phyloP scores from a whole-genome alignment of 1,140 invertebrate genomes.

The Babylonia areolata region DNA sequence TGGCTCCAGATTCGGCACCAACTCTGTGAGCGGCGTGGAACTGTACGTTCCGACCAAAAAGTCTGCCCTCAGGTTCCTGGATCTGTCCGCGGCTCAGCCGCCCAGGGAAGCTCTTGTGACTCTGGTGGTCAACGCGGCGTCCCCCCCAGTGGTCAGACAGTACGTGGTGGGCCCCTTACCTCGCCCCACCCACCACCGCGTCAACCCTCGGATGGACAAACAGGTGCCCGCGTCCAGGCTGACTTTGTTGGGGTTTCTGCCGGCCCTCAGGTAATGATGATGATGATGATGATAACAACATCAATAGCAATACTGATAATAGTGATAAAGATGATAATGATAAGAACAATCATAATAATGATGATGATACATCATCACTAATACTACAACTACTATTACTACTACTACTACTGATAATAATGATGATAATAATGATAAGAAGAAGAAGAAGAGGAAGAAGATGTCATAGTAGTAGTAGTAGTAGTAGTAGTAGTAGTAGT shows the following conservation, averaged over 20 bases:
- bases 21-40: conserved; percentile 39
- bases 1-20: neutral
- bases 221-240: conserved; percentile 6
- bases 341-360: too few species aligned
- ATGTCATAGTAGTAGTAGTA: too few species aligned
- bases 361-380: too few species aligned
- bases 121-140: conserved; percentile 49
- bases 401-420: too few species aligned
- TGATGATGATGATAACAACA: too few species aligned
- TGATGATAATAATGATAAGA: too few species aligned
- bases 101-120: conserved; percentile 60
- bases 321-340: too few species aligned
- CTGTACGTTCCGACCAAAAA: conserved; percentile 44
- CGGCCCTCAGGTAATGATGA: too few species aligned
- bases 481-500: too few species aligned
- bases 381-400: too few species aligned
- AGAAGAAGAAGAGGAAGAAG: too few species aligned
- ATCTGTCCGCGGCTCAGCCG: conserved; percentile 43
- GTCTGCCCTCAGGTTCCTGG: conserved; percentile 48
- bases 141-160: conserved; percentile 55
- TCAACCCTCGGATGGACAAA: conserved; percentile 44
- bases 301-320: too few species aligned
- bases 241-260: neutral
- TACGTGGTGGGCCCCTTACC: conserved; percentile 61
- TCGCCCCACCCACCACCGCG: conserved; percentile 35